Percentiles rank a stretch among this genome's conserved stretches.
phyloP scores from a whole-genome alignment of 2,888 invertebrate genomes.

The Flabesymbios commensalis region DNA sequence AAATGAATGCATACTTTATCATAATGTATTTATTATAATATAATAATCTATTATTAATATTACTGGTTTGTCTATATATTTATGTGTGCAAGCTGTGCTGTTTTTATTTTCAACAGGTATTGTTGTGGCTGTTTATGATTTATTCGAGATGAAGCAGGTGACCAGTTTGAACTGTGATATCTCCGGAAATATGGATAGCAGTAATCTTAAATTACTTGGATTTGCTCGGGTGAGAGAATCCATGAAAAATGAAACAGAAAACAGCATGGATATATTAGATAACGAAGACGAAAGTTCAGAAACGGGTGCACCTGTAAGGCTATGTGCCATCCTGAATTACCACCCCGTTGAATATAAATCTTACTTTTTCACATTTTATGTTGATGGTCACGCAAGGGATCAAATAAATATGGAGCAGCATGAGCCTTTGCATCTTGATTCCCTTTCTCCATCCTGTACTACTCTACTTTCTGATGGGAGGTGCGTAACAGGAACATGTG shows the following conservation, averaged over 20 bases:
- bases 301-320: not conserved
- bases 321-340: slow-evolving; percentile 22
- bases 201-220: slow-evolving; percentile 23
- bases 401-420: slow-evolving; percentile 25
- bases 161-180: slow-evolving; percentile 27
- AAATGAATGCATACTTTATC: no score
- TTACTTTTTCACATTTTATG: slow-evolving; percentile 28
- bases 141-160: slow-evolving; percentile 23
- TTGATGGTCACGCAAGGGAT: slow-evolving; percentile 8
- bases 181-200: slow-evolving; percentile 26
- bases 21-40: no score
- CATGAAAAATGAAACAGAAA: not conserved
- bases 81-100: not conserved
- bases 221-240: not conserved
- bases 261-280: not conserved
- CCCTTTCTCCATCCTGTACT: slow-evolving; percentile 18
- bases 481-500: slow-evolving; percentile 18
- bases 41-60: no score
- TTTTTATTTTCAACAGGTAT: slow-evolving; percentile 18
- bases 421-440: slow-evolving; percentile 28
- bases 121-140: slow-evolving; percentile 21
- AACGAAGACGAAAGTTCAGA: not conserved
- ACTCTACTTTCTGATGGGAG: slow-evolving; percentile 3
- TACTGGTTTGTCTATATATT: no score
- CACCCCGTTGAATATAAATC: slow-evolving; percentile 17